Conservation (phyloP, 2,797 vertebrate genomes). For the Microctenopoma stevenorrisi region DNA sequence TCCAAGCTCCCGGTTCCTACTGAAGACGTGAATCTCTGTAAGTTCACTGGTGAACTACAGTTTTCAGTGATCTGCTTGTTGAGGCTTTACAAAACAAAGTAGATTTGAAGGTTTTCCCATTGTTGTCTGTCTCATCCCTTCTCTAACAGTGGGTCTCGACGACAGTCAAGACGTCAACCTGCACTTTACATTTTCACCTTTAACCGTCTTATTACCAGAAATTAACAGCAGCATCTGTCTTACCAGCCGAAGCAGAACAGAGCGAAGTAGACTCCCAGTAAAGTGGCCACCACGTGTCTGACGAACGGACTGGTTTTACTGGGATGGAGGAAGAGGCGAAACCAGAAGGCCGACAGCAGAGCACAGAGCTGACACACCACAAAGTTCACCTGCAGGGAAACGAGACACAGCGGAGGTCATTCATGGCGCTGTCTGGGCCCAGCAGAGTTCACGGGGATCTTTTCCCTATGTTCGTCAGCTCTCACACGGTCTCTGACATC, state of each 20-base stretch:
- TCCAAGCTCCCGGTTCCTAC: too few species aligned
- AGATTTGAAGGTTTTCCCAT: too few species aligned
- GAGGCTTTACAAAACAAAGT: too few species aligned
- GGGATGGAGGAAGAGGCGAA: constrained; percentile 93
- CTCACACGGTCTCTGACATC: not conserved
- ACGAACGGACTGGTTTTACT: constrained; percentile 93
- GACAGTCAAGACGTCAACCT: too few species aligned
- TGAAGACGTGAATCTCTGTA: too few species aligned
- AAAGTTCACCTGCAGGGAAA: constrained; percentile 90
- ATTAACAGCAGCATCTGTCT: constrained; percentile 63
- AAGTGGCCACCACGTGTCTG: constrained; percentile 91
- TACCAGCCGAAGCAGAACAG: constrained; percentile 98
- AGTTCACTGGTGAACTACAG: too few species aligned
- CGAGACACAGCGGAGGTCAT: not conserved
- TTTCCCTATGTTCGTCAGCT: not conserved
- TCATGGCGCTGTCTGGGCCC: not conserved
- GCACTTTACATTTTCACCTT: too few species aligned
- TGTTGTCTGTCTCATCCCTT: too few species aligned
- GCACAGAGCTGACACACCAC: constrained; percentile 95
- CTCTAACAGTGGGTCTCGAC: too few species aligned
- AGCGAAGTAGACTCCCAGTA: constrained; percentile 95
- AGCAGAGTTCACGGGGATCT: not conserved
- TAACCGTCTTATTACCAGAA: not conserved
- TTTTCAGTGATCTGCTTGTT: too few species aligned
- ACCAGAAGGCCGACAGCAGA: constrained; percentile 93